Base-by-base conservation (phyloP, 30 jellyfish, hydroid and myxozoan genomes). In the Turritopsis dohrnii region DNA sequence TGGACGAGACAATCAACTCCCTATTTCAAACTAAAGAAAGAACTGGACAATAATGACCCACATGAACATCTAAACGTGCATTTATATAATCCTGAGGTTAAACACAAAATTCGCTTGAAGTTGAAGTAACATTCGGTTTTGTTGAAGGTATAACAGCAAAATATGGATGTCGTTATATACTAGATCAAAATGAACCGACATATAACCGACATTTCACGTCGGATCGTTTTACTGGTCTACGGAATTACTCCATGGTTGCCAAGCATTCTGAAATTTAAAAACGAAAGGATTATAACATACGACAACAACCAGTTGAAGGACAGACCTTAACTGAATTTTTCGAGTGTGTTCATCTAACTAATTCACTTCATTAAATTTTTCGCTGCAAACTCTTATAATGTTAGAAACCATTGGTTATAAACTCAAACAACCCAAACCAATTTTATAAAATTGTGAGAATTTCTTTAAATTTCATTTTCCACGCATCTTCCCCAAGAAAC, bases 191-290 rank as follows among this genome's bases (percentile, higher is more conserved):
- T n/a, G n/a, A n/a, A n/a, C n/a, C n/a, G n/a, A n/a, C n/a, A n/a
- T n/a, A n/a, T n/a, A n/a, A 60, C 73, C 21, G 21, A 18, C 0
- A 60, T 18, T 60, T 21, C 21, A 60, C 72, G 72, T 23, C 21
- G 0, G 21, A 60, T 60, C 19, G 21, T 69, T 69, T 52, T 71
- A 66, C 77, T 75, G 87, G 24, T 89, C 92, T 71, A 83, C 92
- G 24, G 91, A 80, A 65, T 89, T 84, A 84, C 96, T 89, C 96
- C 96, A 89, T 28, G 96, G 96, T 53, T 87, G 96, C 96, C 96
- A 89, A 0, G 93, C 52, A 30, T 80, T 80, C 71, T 16, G 21
- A 24, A 52, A 16, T 31, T 22, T 8, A 0, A 16, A 23, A 53
- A 76, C 52, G 31, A n/a, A 60, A 18, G 5, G 25, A 72, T 17